phyloP scores from a whole-genome alignment of 2,888 invertebrate genomes.

The Orthonychiurus folsomi region DNA sequence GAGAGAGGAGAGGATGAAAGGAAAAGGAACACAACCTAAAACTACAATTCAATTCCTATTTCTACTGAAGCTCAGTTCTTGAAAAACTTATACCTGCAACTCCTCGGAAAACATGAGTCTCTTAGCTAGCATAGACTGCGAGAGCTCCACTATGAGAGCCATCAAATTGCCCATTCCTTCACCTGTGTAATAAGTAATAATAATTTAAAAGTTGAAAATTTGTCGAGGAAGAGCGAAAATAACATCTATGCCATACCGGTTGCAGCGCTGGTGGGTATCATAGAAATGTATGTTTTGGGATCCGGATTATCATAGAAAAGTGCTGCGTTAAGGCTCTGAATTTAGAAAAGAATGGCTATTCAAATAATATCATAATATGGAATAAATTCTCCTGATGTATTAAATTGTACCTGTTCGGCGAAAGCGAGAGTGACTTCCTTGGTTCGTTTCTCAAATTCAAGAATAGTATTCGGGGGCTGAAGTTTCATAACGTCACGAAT shows the following conservation, averaged over 20 bases:
- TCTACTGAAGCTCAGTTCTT: no score
- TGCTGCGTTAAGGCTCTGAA: constrained; percentile 82
- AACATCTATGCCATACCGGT: no score
- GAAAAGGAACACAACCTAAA: background rate
- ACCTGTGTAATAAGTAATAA: no score
- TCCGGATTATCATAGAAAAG: constrained; percentile 94
- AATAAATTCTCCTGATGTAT: no score
- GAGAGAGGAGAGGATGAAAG: no score
- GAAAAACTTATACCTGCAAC: constrained; percentile 66
- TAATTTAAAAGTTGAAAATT: no score
- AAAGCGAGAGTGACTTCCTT: constrained; percentile 85
- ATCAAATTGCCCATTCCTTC: constrained; percentile 98
- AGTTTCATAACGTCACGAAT: constrained; percentile 78
- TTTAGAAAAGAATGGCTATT: constrained; percentile 9
- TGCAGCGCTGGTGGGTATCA: constrained; percentile 96
- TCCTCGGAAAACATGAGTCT: constrained; percentile 86
- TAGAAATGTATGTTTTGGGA: constrained; percentile 79
- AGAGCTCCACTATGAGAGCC: constrained; percentile 82
- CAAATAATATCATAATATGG: no score
- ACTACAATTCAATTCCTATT: background rate
- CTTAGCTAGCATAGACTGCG: constrained; percentile 80
- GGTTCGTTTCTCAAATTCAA: constrained; percentile 84
- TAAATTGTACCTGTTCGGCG: constrained; percentile 65
- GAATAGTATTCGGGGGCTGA: constrained; percentile 77
- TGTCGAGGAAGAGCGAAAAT: no score